Percentiles rank a stretch among this genome's conserved stretches.
phyloP scores from a whole-genome alignment of 2,113 vertebrate species.

The Rhinopomastus cyanomelas region DNA sequence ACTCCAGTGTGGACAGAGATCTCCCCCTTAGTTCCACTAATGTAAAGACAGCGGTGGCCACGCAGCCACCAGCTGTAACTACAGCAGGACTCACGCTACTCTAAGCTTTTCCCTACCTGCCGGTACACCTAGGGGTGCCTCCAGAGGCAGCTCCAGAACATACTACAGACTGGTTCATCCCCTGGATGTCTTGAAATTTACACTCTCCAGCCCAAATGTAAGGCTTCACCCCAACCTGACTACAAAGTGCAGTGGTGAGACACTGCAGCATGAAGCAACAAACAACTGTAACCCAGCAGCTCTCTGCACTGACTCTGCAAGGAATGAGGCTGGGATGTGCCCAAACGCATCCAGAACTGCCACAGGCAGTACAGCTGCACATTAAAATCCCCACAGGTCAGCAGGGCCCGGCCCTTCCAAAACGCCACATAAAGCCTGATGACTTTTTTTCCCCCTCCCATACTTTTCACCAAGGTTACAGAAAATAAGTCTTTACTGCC shows the following conservation, averaged over 20 bases:
- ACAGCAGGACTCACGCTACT: background rate
- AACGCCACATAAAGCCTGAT: background rate
- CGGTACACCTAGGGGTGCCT: background rate
- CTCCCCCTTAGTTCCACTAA: background rate
- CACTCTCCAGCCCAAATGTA: background rate
- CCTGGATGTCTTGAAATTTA: background rate
- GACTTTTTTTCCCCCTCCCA: background rate
- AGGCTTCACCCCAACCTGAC: background rate
- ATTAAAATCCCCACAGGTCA: fast-evolving
- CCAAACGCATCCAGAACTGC: background rate
- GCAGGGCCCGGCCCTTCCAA: background rate
- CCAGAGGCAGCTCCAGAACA: background rate
- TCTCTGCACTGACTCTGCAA: background rate
- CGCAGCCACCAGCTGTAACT: background rate
- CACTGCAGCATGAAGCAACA: background rate
- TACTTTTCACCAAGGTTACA: background rate
- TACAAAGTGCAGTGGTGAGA: background rate
- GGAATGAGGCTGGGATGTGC: background rate
- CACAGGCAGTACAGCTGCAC: background rate
- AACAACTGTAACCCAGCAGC: background rate
- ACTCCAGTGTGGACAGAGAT: background rate
- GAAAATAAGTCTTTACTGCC: background rate
- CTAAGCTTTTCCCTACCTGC: background rate
- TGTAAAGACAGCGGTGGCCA: background rate
- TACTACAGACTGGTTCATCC: background rate